Conservation (phyloP, 2,888 invertebrate species). For the Lamproptera curius region DNA sequence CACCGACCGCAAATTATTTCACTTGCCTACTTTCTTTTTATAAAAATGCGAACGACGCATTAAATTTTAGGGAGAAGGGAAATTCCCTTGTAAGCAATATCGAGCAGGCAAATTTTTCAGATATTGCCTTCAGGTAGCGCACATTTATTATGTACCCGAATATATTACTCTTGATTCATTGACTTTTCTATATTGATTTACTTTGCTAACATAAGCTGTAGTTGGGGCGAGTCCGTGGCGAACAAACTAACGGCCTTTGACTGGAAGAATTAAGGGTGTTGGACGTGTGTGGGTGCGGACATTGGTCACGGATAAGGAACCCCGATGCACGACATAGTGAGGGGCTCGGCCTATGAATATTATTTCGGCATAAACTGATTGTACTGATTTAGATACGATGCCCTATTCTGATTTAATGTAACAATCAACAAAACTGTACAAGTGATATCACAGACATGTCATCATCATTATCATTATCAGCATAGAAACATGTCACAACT, state of each 20-base stretch:
- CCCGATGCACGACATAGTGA: conserved; percentile 3
- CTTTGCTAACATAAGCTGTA: conserved; percentile 75
- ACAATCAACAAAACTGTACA: too few relatives aligned
- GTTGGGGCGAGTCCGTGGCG: conserved; percentile 53
- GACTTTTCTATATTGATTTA: conserved; percentile 77
- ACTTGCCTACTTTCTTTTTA: conserved; percentile 77
- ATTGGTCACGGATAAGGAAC: conserved; percentile 8
- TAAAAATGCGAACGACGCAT: conserved; percentile 78
- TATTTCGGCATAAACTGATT: conserved; percentile 8
- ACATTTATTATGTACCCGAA: conserved; percentile 79
- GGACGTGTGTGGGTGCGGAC: conserved; percentile 37
- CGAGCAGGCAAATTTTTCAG: conserved; percentile 79
- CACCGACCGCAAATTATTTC: conserved; percentile 75
- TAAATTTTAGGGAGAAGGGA: conserved; percentile 78
- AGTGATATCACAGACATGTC: too few relatives aligned
- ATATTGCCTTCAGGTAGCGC: conserved; percentile 79
- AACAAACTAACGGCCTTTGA: conserved; percentile 49
- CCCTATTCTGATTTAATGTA: too few relatives aligned
- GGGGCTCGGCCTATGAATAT: conserved; percentile 7
- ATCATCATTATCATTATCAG: too few relatives aligned
- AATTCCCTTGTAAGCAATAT: conserved; percentile 79
- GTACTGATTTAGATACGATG: neutral
- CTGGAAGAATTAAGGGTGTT: conserved; percentile 52
- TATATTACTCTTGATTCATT: conserved; percentile 79
- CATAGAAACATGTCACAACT: too few relatives aligned